Evolutionary conservation across 2,888 invertebrate species (phyloP).

Genomic region (Megalurothrips usitatus): DNA sequence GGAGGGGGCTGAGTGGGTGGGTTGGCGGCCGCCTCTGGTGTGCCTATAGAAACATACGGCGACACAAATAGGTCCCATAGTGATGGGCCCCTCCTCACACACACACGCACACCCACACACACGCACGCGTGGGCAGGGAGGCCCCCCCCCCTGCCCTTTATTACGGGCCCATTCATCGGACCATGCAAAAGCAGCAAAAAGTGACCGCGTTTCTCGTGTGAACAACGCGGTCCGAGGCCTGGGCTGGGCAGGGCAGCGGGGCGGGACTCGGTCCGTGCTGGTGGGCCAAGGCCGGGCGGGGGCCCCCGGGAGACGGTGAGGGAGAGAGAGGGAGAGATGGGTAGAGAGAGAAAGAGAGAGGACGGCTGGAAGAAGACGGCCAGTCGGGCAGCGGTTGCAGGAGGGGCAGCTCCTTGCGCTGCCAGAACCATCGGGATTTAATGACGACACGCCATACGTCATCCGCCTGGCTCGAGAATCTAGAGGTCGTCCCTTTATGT

Average conservation of each 20-base stretch:
- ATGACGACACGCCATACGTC: too few relatives aligned
- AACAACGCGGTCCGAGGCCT: too few relatives aligned
- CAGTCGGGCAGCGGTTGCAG: background rate
- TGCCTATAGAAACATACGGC: background rate
- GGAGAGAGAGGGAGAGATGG: background rate
- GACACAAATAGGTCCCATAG: background rate
- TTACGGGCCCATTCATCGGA: background rate
- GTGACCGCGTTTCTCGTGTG: too few relatives aligned
- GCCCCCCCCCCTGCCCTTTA: background rate
- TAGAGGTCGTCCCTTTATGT: too few relatives aligned
- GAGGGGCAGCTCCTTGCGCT: too few relatives aligned
- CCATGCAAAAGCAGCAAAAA: background rate
- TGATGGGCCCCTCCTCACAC: background rate
- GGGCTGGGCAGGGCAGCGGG: too few relatives aligned
- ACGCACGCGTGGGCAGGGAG: too few relatives aligned
- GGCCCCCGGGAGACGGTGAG: background rate
- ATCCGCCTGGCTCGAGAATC: too few relatives aligned
- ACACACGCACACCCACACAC: too few relatives aligned
- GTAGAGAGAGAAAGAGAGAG: background rate
- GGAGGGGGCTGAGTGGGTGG: background rate
- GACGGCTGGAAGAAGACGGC: background rate
- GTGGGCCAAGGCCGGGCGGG: too few relatives aligned
- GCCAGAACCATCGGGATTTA: too few relatives aligned
- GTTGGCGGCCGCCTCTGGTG: background rate
- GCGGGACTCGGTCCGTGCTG: too few relatives aligned